Evolutionary conservation across 2,888 invertebrate genomes (phyloP).

Genomic region (Drosophila birchii): DNA sequence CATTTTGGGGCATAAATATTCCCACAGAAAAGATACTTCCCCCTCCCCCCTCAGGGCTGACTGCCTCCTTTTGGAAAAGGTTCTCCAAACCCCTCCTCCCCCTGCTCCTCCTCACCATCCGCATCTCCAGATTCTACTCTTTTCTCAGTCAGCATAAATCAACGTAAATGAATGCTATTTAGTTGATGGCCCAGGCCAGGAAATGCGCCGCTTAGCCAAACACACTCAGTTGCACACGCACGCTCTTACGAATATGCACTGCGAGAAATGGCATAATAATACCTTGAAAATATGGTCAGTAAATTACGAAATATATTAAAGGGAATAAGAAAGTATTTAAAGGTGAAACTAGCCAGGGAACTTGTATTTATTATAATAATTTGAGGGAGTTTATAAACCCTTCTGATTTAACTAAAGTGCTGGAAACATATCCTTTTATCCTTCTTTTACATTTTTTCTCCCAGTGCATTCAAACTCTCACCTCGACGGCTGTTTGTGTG

Average conservation of each 20-base stretch:
- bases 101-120: neutral
- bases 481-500: slow-evolving; percentile 6
- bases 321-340: neutral
- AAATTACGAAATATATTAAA: no score
- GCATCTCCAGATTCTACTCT: slow-evolving; percentile 11
- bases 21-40: slow-evolving; percentile 36
- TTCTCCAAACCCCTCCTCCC: neutral
- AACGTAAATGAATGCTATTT: slow-evolving; percentile 82
- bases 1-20: slow-evolving; percentile 72
- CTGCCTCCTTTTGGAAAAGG: neutral
- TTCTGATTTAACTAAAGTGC: neutral
- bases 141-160: slow-evolving; percentile 71
- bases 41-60: neutral
- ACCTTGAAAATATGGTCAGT: neutral
- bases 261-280: neutral
- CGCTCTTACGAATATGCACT: slow-evolving; percentile 13
- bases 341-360: no score
- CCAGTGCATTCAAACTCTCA: slow-evolving; percentile 15
- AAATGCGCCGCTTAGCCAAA: slow-evolving; percentile 78
- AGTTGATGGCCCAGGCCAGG: slow-evolving; percentile 74
- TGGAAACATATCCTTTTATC: no score
- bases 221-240: slow-evolving; percentile 37
- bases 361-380: neutral
- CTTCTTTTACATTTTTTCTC: neutral
- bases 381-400: neutral